Evolutionary conservation across 2,797 vertebrate genomes (phyloP).

Genomic region (Melanotaenia trifasciata): DNA sequence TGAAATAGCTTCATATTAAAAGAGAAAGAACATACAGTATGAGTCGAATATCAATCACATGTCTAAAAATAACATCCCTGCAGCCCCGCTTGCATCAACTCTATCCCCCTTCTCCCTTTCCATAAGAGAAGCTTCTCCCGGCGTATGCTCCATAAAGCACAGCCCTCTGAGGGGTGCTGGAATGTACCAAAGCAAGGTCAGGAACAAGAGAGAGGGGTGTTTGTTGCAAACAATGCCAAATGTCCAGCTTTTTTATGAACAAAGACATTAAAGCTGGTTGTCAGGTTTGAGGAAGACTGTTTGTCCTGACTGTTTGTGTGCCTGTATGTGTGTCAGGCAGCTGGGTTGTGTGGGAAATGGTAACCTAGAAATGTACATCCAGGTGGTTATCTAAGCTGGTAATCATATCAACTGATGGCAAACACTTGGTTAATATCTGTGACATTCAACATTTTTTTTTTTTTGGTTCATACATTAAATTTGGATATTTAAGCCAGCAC

Average conservation of each 20-base stretch:
- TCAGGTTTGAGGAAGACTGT: slow-evolving; percentile 42
- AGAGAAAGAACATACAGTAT: slow-evolving; percentile 64
- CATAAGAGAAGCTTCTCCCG: slow-evolving; percentile 74
- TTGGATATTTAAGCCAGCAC: background rate
- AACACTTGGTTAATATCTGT: slow-evolving; percentile 18
- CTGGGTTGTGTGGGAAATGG: slow-evolving; percentile 42
- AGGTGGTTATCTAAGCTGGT: slow-evolving; percentile 48
- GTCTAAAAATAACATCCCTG: slow-evolving; percentile 81
- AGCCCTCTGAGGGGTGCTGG: slow-evolving; percentile 74
- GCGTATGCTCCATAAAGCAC: slow-evolving; percentile 81
- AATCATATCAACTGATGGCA: slow-evolving; percentile 40
- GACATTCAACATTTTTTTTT: slow-evolving; percentile 21
- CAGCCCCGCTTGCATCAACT: slow-evolving; percentile 59
- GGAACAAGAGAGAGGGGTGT: slow-evolving; percentile 68
- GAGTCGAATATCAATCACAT: slow-evolving; percentile 75
- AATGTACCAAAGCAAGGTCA: slow-evolving; percentile 84
- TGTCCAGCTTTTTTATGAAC: slow-evolving; percentile 44
- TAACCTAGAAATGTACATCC: slow-evolving; percentile 58
- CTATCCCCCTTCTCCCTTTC: slow-evolving; percentile 65
- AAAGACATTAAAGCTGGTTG: slow-evolving; percentile 59
- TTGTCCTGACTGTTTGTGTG: background rate
- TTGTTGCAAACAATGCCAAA: slow-evolving; percentile 61
- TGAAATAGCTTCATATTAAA: slow-evolving; percentile 50
- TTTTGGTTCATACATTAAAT: background rate
- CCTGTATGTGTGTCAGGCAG: slow-evolving; percentile 35